These are phyloP conservation scores for Enteromius mattozi DNA, from an alignment of 2,797 vertebrate species.

Conservation along the genomic window DNA sequence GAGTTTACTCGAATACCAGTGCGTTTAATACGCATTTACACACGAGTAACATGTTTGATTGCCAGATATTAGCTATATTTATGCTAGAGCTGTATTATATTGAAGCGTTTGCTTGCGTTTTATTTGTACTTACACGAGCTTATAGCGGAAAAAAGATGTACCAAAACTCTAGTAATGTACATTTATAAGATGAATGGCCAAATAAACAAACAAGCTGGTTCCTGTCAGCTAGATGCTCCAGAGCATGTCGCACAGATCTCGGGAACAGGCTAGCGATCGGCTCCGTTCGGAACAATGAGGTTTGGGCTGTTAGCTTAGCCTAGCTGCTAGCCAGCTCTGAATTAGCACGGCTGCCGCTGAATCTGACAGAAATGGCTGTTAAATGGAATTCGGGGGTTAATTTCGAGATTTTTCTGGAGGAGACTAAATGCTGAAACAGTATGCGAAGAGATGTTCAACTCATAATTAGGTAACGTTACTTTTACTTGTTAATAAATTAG, in stretches of 20 bases:
- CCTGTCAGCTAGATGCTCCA: constrained; percentile 26
- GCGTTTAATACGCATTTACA: background rate
- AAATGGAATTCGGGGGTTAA: background rate
- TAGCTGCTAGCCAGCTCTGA: constrained; percentile 16
- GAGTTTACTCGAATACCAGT: background rate
- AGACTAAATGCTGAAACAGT: accelerated
- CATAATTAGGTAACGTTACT: background rate
- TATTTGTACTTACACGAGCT: background rate
- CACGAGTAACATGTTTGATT: background rate
- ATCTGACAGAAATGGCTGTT: background rate
- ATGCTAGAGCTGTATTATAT: background rate
- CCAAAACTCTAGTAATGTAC: background rate
- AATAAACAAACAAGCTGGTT: background rate
- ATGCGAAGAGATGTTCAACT: background rate
- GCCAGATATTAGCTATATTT: background rate
- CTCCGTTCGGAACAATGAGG: constrained; percentile 41
- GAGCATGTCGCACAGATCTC: background rate
- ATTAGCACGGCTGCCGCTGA: background rate
- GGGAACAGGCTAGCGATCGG: constrained; percentile 30
- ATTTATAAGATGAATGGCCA: background rate
- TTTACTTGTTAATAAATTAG: background rate
- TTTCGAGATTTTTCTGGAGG: background rate
- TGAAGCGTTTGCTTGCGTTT: background rate
- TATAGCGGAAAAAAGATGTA: background rate
- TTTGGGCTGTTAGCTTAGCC: constrained; percentile 37